Evolutionary conservation across 2,113 vertebrate genomes (phyloP).

Genomic region (Pomatorhinus ruficollis): DNA sequence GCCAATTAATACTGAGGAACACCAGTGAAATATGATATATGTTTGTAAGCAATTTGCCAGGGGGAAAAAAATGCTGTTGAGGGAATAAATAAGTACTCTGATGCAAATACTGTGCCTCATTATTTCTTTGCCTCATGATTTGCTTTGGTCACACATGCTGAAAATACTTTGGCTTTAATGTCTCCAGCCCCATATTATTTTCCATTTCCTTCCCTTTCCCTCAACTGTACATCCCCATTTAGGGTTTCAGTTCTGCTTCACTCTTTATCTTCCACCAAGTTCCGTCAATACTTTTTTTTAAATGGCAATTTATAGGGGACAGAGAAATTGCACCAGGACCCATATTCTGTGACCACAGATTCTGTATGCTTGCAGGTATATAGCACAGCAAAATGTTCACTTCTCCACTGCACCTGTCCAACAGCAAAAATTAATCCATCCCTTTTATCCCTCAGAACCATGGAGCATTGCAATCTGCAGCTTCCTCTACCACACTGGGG

Average conservation of each 20-base stretch:
- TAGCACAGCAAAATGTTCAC: not conserved
- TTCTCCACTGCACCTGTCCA: not conserved
- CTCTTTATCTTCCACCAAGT: not conserved
- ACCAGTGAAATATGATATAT: not conserved
- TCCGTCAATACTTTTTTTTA: not conserved
- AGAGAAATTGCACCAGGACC: not conserved
- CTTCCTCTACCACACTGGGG: not conserved
- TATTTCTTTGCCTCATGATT: slow-evolving; percentile 25
- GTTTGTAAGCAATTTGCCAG: not conserved
- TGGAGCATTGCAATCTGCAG: not conserved
- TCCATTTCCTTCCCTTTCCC: slow-evolving; percentile 29
- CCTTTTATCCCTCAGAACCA: not conserved
- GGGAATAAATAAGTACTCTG: not conserved
- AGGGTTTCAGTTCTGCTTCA: not conserved
- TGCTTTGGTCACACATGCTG: slow-evolving; percentile 8
- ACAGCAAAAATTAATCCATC: not conserved
- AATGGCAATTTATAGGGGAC: not conserved
- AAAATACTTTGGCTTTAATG: slow-evolving; percentile 23
- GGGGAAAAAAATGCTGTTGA: not conserved
- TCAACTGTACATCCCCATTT: not conserved
- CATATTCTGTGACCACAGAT: not conserved
- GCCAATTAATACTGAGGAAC: not conserved
- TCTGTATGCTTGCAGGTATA: not conserved
- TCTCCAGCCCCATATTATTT: slow-evolving; percentile 8
- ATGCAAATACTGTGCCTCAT: not conserved